Conservation (phyloP, 2,113 vertebrate species). For the Cinclus cinclus region DNA sequence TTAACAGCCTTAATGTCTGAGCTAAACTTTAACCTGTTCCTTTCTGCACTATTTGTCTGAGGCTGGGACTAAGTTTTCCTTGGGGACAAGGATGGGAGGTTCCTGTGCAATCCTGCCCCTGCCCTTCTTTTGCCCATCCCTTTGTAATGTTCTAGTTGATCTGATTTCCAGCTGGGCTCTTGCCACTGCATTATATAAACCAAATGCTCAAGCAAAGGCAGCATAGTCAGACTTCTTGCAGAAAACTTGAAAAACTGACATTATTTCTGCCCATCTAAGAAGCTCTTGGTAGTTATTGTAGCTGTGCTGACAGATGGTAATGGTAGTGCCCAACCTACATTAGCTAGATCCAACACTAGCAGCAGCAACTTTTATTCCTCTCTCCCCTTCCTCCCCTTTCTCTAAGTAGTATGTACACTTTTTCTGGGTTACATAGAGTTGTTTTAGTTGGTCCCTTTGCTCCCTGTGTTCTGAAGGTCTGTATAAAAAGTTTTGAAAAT, state of each 20-base stretch:
- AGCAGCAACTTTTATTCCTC: not conserved
- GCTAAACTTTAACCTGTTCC: constrained; percentile 11
- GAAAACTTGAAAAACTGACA: not conserved
- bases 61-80: not conserved
- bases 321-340: not conserved
- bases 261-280: not conserved
- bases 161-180: constrained; percentile 36
- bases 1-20: not conserved
- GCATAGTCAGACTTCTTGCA: not conserved
- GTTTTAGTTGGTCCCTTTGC: not conserved
- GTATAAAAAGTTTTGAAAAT: not conserved
- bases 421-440: not conserved
- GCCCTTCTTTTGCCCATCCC: constrained; percentile 33
- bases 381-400: not conserved
- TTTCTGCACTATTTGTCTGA: constrained; percentile 6
- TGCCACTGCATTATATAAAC: constrained; percentile 35
- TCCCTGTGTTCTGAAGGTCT: not conserved
- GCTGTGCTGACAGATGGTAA: not conserved
- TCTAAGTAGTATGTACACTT: not conserved
- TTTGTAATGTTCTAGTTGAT: not conserved
- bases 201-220: constrained; percentile 40
- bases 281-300: not conserved
- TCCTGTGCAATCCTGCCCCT: not conserved
- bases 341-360: not conserved
- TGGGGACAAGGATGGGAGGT: not conserved